Evolutionary conservation across 2,797 vertebrate species (phyloP), one percentile per base, ranked within the genome.

Genomic region (Anabacerthia variegaticeps): DNA sequence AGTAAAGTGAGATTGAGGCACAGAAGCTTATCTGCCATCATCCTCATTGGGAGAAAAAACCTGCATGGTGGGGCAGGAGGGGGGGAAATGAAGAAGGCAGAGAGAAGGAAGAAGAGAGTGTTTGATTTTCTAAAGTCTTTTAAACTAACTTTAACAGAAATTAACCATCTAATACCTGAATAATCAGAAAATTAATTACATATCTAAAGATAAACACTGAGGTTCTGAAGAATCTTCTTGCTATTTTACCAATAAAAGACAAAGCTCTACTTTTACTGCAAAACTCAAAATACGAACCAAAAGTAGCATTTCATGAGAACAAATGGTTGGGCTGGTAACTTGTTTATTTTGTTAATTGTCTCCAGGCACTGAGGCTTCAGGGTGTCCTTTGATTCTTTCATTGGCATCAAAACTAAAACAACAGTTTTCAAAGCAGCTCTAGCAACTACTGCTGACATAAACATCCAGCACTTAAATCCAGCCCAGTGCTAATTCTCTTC

Each of bases 41-140:
- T 10, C 3, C 0, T 26, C 32, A 89, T 0, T 30, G 49, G 19
- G 10, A 89, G 17, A 88, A 95, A 93, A 93, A 77, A 66, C 15
- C 10, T 43, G 12, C 26, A 41, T 23, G 28, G 56, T 0, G 0
- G 11, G 19, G 17, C 8, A 6, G 3, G 28, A 5, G 1, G 4
- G 7, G 8, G 11, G 9, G 9, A 55, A 71, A 69, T 7, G 3
- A 89, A 63, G 26, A 63, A 76, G 30, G 22, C 27, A 59, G 37
- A 61, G 15, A 54, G 11, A 63, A 78, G 14, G 14, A 81, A 66
- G 20, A 30, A 76, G 26, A 27, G 14, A 20, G 2, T 18, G 12
- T 21, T 78, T 76, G 17, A 62, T 85, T 87, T 44, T 55, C 34
- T 27, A 69, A 92, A 52, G 32, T 3, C 4, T 74, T 89, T 74